Base-by-base conservation (phyloP, 2,797 vertebrate species). In the Oreochromis mossambicus region DNA sequence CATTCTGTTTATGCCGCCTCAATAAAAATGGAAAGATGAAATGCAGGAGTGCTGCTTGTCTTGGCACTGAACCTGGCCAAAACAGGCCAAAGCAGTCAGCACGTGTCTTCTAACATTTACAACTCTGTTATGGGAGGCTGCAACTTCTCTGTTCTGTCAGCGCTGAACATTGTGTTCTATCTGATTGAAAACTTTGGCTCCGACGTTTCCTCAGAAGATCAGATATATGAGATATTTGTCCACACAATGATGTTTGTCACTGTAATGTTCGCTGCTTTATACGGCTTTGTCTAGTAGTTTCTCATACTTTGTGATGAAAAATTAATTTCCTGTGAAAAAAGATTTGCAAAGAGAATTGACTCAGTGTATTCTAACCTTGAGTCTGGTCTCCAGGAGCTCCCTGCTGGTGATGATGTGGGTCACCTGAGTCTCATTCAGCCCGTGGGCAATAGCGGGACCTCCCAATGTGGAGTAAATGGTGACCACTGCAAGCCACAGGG, bases 381-480 rank as follows among this genome's bases (percentile, higher is more conserved):
- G 82, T 91, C 97, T 97, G 81, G 97, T 97, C 82, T 99, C 97
- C 92, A 99, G 95, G 63, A 99, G 86, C 78, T 99, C 98, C 94
- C 95, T 97, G 91, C 98, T 99, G 54, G 98, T 99, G 89, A 99
- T 97, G 89, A 99, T 97, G 92, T 97, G 97, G 79, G 97, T 98
- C 91, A 98, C 97, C 91, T 98, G 96, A 0, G 98, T 96, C 92
- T 99, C 98, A 43, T 97, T 98, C 38, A 99, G 95, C 5, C 97
- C 98, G 5, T 99, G 98, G 79, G 96, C 97, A 73, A 99, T 97
- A 19, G 98, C 98, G 8, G 97, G 96, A 79, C 98, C 97, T 83
- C 98, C 98, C 78, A 99, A 94, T 2, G 98, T 99, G 36, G 98
- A 96, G 15, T 99, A 99, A 32, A 99, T 92, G 2, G 98, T 99